Evolutionary conservation across 2,888 invertebrate genomes (phyloP), one percentile per base, ranked within the genome.

Genomic region (Ceriagrion tenellum): DNA sequence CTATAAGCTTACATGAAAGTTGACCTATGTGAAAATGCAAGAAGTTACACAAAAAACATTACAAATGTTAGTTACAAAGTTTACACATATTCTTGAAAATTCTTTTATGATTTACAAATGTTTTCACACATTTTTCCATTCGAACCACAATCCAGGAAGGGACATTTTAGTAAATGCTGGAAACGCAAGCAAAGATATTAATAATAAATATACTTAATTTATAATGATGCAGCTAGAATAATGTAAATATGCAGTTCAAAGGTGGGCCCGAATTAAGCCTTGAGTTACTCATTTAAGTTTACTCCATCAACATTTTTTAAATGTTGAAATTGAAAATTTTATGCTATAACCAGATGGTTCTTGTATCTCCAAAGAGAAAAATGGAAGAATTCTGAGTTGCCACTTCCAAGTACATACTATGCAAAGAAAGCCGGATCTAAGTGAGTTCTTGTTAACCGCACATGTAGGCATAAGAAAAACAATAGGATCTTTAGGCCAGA

Each of bases 11-110:
- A 93, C 35, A 93, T 8, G 69, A 18, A 91, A 93, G 93, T 63
- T 93, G 13, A 26, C 8, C 93, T 74, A 74, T 47, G 26, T 55
- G 16, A 47, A 55, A 69, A 93, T 93, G 91, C 63, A 91, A 91
- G 16, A 40, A 26, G 2, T 47, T 47, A 47, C 47, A 47, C 47
- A 63, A 30, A n/a, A 55, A 56, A 18, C 16, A 63, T 69, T 6
- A 26, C 20, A 69, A 69, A 23, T 69, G 81, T 81, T 81, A 81
- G 69, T 69, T 20, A 59, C 59, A 59, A 69, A 69, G 13, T 35
- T 20, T 59, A 59, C 20, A 59, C 4, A 81, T 81, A 16, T 35
- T 81, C 35, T 13, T 81, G 30, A 35, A 81, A 81, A 81, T 81
- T 10, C 35, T 35, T 26, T 12, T 16, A 35, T 81, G 30, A 12